Evolutionary conservation across 23 tunicate genomes (phyloP).

Genomic region (Halocynthia aurantium): DNA sequence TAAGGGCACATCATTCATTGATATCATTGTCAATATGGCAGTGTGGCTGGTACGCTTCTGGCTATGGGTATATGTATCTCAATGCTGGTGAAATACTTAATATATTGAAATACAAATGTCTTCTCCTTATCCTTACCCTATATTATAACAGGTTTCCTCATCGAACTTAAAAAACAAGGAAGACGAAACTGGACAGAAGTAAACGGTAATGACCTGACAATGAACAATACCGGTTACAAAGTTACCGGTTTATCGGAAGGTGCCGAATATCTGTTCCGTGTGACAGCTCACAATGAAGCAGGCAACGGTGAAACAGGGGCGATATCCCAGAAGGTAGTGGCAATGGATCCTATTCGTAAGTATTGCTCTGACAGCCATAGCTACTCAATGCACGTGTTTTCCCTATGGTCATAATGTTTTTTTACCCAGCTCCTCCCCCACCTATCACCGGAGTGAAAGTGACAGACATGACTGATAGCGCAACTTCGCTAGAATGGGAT

Average conservation of each 20-base stretch:
- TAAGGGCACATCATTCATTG: too few species aligned
- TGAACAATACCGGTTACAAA: conserved; percentile 38
- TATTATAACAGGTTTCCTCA: conserved; percentile 54
- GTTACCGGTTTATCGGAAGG: conserved; percentile 57
- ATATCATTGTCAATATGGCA: too few species aligned
- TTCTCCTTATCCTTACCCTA: too few species aligned
- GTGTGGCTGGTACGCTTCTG: too few species aligned
- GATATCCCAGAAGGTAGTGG: conserved; percentile 47
- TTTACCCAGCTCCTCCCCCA: conserved; percentile 76
- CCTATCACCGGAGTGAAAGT: conserved; percentile 67
- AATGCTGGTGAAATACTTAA: too few species aligned
- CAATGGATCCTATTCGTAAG: conserved; percentile 92
- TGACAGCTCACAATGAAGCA: conserved; percentile 87
- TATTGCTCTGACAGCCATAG: neutral
- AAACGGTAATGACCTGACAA: conserved; percentile 49
- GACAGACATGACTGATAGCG: conserved; percentile 65
- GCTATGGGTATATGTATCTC: too few species aligned
- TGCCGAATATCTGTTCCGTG: conserved; percentile 68
- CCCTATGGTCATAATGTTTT: neutral
- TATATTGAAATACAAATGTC: too few species aligned
- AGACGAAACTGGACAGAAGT: conserved; percentile 77
- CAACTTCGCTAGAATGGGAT: conserved; percentile 48
- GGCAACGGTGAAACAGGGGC: conserved; percentile 63
- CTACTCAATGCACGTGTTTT: too few species aligned
- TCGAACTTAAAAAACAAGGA: conserved; percentile 72